phyloP scores from a whole-genome alignment of 2,888 invertebrate genomes.

The Apodemia zela region DNA sequence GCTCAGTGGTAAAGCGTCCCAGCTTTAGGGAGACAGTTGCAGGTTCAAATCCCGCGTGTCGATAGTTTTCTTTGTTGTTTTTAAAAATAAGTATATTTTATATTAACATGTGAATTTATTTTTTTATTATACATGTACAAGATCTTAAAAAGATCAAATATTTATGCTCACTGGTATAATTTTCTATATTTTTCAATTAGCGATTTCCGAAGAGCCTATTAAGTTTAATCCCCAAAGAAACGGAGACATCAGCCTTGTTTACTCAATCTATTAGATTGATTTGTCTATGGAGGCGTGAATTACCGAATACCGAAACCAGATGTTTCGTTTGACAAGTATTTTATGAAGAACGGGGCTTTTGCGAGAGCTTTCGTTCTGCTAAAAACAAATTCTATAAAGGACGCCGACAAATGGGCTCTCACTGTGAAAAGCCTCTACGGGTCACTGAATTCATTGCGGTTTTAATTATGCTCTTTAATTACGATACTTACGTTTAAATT shows the following conservation, averaged over 20 bases:
- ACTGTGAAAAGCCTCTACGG: slow-evolving; percentile 26
- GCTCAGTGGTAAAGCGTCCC: no score
- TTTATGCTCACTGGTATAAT: no score
- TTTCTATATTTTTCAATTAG: background rate
- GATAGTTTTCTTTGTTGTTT: no score
- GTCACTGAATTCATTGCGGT: slow-evolving; percentile 26
- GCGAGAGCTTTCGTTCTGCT: slow-evolving; percentile 7
- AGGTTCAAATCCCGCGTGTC: no score
- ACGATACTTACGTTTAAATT: slow-evolving; percentile 18
- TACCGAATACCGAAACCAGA: slow-evolving; percentile 6
- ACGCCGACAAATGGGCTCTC: slow-evolving; percentile 22
- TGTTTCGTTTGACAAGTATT: slow-evolving; percentile 10
- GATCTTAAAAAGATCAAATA: no score
- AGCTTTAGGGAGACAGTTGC: no score
- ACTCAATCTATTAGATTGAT: slow-evolving; percentile 6
- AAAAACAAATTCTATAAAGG: slow-evolving; percentile 22
- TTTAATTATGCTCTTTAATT: slow-evolving; percentile 26
- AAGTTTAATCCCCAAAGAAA: slow-evolving; percentile 1
- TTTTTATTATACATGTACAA: no score
- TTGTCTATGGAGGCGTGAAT: slow-evolving; percentile 4
- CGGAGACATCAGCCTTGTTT: background rate
- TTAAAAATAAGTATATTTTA: no score
- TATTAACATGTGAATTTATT: no score
- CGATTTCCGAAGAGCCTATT: background rate
- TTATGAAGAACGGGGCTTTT: background rate